Percentiles rank a stretch among this genome's conserved stretches.
phyloP scores from a whole-genome alignment of 1,140 invertebrate genomes.

The Heliothis virescens region DNA sequence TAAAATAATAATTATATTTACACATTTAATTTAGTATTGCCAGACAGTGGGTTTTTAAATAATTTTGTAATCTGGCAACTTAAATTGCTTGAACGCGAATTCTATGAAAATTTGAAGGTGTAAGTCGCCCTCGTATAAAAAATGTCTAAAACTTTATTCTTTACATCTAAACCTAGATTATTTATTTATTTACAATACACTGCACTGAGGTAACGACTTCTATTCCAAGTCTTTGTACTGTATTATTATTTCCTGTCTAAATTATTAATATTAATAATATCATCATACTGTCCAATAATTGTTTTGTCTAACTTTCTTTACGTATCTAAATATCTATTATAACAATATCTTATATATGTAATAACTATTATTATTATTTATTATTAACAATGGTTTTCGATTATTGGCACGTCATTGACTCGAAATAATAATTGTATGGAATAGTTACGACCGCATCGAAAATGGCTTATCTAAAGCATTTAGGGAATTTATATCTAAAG shows the following conservation, averaged over 20 bases:
- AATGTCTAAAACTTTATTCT: slow-evolving; percentile 63
- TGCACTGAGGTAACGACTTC: slow-evolving; percentile 80
- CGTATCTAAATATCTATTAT: slow-evolving; percentile 55
- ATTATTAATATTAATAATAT: slow-evolving; percentile 74
- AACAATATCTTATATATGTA: slow-evolving; percentile 80
- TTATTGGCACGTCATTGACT: slow-evolving; percentile 81
- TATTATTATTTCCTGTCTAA: slow-evolving; percentile 64
- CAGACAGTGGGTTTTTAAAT: slow-evolving; percentile 18
- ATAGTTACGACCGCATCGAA: slow-evolving; percentile 52
- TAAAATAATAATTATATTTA: slow-evolving; percentile 44
- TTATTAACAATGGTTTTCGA: slow-evolving; percentile 75
- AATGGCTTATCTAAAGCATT: slow-evolving; percentile 9
- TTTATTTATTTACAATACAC: slow-evolving; percentile 81
- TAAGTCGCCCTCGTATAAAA: slow-evolving; percentile 67
- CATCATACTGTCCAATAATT: slow-evolving; percentile 66
- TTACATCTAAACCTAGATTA: slow-evolving; percentile 62
- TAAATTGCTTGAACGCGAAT: slow-evolving; percentile 24
- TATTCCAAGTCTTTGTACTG: slow-evolving; percentile 75
- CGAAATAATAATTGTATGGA: slow-evolving; percentile 60
- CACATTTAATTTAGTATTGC: slow-evolving; percentile 42
- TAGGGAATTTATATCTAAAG: slow-evolving; percentile 35
- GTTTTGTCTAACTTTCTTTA: slow-evolving; percentile 63
- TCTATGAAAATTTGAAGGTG: slow-evolving; percentile 55
- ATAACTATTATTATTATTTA: slow-evolving; percentile 77
- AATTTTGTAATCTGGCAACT: slow-evolving; percentile 33